Conservation (phyloP, 1,140 invertebrate species). For the Steinernema feltiae region DNA sequence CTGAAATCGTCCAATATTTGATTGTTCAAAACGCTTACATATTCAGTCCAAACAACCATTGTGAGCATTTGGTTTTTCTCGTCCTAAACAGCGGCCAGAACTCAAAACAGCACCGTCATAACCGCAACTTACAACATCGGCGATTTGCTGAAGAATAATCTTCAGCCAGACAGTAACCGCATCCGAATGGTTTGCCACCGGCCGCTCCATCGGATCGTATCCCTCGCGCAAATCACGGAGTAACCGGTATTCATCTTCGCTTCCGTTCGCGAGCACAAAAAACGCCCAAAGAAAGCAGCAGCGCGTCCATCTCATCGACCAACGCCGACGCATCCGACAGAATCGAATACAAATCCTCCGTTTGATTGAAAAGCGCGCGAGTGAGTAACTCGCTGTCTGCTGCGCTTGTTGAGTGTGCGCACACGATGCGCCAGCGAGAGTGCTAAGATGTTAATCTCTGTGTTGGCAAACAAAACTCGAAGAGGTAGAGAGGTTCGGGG, state of each 20-base stretch:
- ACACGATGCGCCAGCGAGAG: background rate
- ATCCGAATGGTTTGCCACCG: constrained; percentile 90
- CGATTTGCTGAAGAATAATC: constrained; percentile 97
- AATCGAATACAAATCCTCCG: background rate
- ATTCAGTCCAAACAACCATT: constrained; percentile 49
- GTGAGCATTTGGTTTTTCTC: constrained; percentile 55
- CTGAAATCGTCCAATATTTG: too few species aligned
- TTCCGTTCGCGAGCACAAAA: background rate
- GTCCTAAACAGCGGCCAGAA: constrained; percentile 37
- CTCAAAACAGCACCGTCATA: constrained; percentile 6
- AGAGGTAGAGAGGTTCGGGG: too few species aligned
- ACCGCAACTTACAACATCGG: constrained; percentile 78
- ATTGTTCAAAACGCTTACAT: too few species aligned
- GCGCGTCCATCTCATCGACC: constrained; percentile 6
- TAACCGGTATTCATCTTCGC: constrained; percentile 30
- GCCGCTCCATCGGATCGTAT: constrained; percentile 95
- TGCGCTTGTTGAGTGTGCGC: too few species aligned
- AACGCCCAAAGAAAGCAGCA: background rate
- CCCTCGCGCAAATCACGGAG: constrained; percentile 35
- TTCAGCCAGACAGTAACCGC: constrained; percentile 89
- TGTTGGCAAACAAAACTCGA: background rate
- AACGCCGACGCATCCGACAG: background rate
- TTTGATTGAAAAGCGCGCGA: background rate
- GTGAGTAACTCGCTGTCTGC: background rate
- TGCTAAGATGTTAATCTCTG: background rate